Percentiles rank a stretch among this genome's conserved stretches.
These are phyloP conservation scores for Eleutherodactylus coqui DNA, from an alignment of 2,797 vertebrate genomes.

Conservation along the genomic window DNA sequence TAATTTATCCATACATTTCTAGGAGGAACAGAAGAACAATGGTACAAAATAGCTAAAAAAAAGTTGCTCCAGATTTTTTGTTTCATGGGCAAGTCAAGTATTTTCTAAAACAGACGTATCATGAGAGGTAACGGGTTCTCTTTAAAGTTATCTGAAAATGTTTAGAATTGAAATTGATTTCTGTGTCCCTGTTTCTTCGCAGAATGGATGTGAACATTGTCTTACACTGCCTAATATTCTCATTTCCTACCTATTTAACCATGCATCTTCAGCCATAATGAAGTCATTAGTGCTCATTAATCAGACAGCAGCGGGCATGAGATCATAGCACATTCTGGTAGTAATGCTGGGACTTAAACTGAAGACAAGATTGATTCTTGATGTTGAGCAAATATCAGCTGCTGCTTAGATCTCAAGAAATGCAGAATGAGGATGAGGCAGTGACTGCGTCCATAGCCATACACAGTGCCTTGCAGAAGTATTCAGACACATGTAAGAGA, in stretches of 20 bases:
- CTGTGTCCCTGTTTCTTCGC: neutral
- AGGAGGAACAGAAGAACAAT: too few relatives aligned
- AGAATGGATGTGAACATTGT: constrained; percentile 15
- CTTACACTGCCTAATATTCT: constrained; percentile 39
- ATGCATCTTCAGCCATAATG: constrained; percentile 66
- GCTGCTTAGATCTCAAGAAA: neutral
- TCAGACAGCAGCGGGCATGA: constrained; percentile 67
- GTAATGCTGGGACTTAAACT: constrained; percentile 54
- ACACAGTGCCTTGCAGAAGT: too few relatives aligned
- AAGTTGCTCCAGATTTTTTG: too few relatives aligned
- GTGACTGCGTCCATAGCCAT: neutral
- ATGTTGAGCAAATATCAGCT: neutral
- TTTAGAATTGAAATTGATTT: neutral
- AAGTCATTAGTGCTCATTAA: constrained; percentile 70
- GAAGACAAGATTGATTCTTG: neutral
- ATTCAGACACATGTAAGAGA: too few relatives aligned
- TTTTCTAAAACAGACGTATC: too few relatives aligned
- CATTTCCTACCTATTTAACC: constrained; percentile 63
- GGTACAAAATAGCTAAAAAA: too few relatives aligned
- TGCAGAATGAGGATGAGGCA: neutral
- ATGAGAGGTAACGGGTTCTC: too few relatives aligned
- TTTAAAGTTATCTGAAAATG: neutral
- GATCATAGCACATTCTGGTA: constrained; percentile 66
- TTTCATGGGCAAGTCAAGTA: too few relatives aligned
- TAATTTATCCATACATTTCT: too few relatives aligned